A percentile compares a stretch with the other conserved stretches of the same genome.
Evolutionary conservation across 2,797 vertebrate genomes (phyloP).

Genomic region (Gila robusta): DNA sequence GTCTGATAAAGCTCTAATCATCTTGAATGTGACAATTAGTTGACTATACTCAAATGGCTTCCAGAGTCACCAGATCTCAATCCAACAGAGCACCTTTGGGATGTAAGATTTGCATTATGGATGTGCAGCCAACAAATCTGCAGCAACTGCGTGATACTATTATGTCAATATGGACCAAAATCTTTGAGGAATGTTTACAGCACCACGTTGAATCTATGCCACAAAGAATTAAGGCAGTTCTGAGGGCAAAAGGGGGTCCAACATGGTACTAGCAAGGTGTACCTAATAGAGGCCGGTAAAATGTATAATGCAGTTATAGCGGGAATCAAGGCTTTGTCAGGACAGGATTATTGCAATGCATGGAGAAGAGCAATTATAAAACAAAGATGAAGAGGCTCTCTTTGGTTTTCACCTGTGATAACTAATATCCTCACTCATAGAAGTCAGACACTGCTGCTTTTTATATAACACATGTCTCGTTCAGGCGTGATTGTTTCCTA

Average conservation of each 20-base stretch:
- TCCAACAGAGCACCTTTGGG: constrained; percentile 52
- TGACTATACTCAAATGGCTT: constrained; percentile 1
- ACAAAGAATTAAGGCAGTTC: not conserved
- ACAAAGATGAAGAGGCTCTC: not conserved
- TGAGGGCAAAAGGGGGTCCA: not conserved
- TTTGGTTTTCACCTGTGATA: not conserved
- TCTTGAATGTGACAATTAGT: constrained; percentile 4
- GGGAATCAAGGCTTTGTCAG: not conserved
- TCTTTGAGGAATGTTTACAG: not conserved
- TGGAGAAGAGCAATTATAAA: not conserved
- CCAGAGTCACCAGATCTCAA: constrained; percentile 53
- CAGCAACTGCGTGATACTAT: constrained; percentile 64
- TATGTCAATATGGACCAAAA: constrained; percentile 43
- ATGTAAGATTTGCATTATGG: constrained; percentile 44
- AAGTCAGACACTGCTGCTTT: not conserved
- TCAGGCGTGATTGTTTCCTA: not conserved
- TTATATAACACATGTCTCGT: not conserved
- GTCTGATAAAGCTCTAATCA: too few relatives aligned
- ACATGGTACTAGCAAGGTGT: not conserved
- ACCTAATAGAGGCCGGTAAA: not conserved
- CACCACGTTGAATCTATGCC: too few relatives aligned
- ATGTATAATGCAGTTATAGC: not conserved
- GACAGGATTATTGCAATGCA: not conserved
- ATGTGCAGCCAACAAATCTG: constrained; percentile 68
- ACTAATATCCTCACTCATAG: not conserved